Percentiles rank a stretch among this genome's conserved stretches.
phyloP scores from a whole-genome alignment of 2,888 invertebrate species.

The Limnephilus auricula region DNA sequence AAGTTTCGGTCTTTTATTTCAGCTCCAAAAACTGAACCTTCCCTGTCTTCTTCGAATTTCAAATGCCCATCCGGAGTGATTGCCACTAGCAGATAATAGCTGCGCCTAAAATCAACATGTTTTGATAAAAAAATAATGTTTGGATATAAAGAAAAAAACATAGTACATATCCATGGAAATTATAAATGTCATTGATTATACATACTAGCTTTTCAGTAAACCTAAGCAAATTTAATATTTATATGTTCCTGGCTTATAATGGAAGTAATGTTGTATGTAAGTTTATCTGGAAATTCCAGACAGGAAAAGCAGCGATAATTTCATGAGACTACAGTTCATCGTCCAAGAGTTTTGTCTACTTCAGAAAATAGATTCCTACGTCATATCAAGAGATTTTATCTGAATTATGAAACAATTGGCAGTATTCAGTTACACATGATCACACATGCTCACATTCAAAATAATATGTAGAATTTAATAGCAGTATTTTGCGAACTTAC shows the following conservation, averaged over 20 bases:
- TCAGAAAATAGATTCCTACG: too few species aligned
- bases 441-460: neutral
- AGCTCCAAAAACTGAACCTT: conserved; percentile 85
- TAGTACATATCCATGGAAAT: conserved; percentile 67
- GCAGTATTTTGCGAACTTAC: conserved; percentile 74
- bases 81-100: conserved; percentile 89
- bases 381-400: too few species aligned
- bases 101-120: conserved; percentile 78
- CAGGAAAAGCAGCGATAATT: too few species aligned
- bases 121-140: neutral
- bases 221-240: neutral
- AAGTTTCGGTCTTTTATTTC: conserved; percentile 88
- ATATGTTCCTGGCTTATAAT: neutral
- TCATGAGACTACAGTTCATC: too few species aligned
- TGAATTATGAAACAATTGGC: too few species aligned
- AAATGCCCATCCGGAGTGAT: conserved; percentile 90
- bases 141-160: conserved; percentile 22
- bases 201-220: neutral
- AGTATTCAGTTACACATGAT: neutral
- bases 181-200: neutral
- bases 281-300: too few species aligned
- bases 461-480: neutral
- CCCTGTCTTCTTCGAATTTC: conserved; percentile 91
- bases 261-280: neutral
- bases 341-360: too few species aligned